Base-by-base conservation (phyloP, 2,113 vertebrate species). In the Calypte anna region DNA sequence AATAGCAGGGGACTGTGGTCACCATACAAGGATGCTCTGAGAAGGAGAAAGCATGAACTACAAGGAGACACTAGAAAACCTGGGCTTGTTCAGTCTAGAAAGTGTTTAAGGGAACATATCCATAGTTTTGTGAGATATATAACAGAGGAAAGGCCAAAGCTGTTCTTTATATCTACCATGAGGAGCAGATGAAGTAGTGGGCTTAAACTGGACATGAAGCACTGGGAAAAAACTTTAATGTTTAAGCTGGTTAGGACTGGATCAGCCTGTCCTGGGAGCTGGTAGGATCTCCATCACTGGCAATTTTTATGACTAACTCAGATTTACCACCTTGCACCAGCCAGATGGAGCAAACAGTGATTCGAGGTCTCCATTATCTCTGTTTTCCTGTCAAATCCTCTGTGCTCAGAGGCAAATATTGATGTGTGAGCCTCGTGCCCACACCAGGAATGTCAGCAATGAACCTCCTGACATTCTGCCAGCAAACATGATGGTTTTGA, bases 141-240 rank as follows among this genome's bases (percentile, higher is more conserved):
- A 24, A 50, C 10, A 44, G 40, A 69, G 55, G 48, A 82, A 36
- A 82, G 23, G 20, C 25, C 70, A 58, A 36, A 25, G 9, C 12
- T 50, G 4, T 72, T 91, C 16, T 18, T 10, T 43, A 3, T 16
- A 55, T 67, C 38, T 22, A 17, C 0, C 0, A 18, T 16, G 28
- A 74, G 64, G 16, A 70, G 64, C 9, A 12, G 44, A 59, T 19
- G 43, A 55, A 58, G 21, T 50, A 74, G 15, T 11, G 36, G 12
- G 51, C 31, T 70, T 81, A 54, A 55, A 24, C 7, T 62, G 30
- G 13, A 68, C 54, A 36, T 7, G 48, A 79, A 50, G 27, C 33
- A 23, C 3, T 18, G 66, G 50, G 7, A 2, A 59, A 33, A 59
- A 25, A 0, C 44, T 54, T n/a, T 51, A 70, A 51, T 24, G 12